Base-by-base conservation (phyloP, 2,888 invertebrate genomes). In the Plagodis dolabraria region DNA sequence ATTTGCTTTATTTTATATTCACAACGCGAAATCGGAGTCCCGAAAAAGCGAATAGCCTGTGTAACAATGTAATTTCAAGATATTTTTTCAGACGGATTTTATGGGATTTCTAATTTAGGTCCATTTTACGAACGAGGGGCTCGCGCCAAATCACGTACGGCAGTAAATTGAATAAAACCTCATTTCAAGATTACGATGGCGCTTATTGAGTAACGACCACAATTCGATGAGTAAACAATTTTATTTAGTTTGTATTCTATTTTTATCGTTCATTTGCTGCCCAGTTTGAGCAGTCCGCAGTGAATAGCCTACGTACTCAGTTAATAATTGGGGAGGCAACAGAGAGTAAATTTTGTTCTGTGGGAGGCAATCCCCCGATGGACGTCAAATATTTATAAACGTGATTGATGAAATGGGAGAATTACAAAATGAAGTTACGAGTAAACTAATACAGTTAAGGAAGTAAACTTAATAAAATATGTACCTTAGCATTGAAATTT, bases 81-180 rank as follows among this genome's bases (percentile, higher is more conserved):
- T 34, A 40, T 60, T 52, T 54, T 53, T 59, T 57, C 52, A 50
- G 47, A 42, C 42, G 55, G 54, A 61, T 55, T 61, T 46, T 56
- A 57, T 53, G 51, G 57, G 69, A 75, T 77, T 80, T 75, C 75
- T 76, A 80, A 81, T 83, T 83, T 70, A 62, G 70, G 73, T 64
- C 65, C 67, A 72, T 75, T 80, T 76, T 78, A 70, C 63, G 71
- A 69, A 62, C 70, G 65, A 67, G 69, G 2, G 67, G 70, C 53
- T 63, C 60, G 68, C 73, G 87, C 85, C 84, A 86, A 86, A 86
- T 83, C 87, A 87, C 88, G 88, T 82, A 79, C 83, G 71, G 63
- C 75, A 77, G 73, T 80, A 85, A 87, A 89, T 86, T 81, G 76
- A 85, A 89, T 86, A 80, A 85, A 86, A 78, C 77, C 83, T 80